Conservation (phyloP, 2,888 invertebrate species). For the Platycnemis pennipes region DNA sequence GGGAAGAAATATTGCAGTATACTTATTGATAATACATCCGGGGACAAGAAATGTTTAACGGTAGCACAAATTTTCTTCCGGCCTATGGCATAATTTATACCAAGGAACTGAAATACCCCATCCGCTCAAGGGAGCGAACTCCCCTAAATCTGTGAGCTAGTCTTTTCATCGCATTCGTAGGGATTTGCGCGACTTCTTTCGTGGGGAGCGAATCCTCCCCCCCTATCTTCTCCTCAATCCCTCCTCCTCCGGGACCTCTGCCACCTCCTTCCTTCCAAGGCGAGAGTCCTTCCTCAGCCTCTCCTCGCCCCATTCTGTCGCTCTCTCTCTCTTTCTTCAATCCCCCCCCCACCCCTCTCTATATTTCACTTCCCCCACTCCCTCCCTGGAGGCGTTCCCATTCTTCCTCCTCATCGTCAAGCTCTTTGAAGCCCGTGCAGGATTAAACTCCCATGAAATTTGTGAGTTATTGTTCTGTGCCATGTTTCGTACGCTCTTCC, state of each 20-base stretch:
- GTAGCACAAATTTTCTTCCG: too few relatives aligned
- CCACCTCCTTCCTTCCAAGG: neutral
- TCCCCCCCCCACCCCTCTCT: neutral
- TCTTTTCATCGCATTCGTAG: too few relatives aligned
- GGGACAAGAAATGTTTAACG: too few relatives aligned
- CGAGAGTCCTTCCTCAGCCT: neutral
- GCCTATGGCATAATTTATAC: too few relatives aligned
- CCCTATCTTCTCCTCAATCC: neutral
- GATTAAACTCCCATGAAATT: constrained; percentile 63
- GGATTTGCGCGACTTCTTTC: too few relatives aligned
- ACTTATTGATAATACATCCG: too few relatives aligned
- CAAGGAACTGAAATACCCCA: too few relatives aligned
- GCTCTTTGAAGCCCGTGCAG: constrained; percentile 61
- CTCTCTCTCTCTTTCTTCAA: neutral
- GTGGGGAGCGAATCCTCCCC: too few relatives aligned
- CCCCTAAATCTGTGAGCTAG: too few relatives aligned
- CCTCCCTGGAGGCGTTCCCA: constrained; percentile 17
- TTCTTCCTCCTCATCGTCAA: constrained; percentile 47
- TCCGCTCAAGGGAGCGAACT: too few relatives aligned
- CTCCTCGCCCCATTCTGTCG: neutral
- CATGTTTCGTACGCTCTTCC: constrained; percentile 25
- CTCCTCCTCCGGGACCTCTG: neutral
- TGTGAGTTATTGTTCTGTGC: constrained; percentile 64
- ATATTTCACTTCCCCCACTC: constrained; percentile 33
- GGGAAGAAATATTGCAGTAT: too few relatives aligned